A percentile compares a stretch with the other conserved stretches of the same genome.
phyloP scores from a whole-genome alignment of 2,888 invertebrate genomes.

The Aelia acuminata region DNA sequence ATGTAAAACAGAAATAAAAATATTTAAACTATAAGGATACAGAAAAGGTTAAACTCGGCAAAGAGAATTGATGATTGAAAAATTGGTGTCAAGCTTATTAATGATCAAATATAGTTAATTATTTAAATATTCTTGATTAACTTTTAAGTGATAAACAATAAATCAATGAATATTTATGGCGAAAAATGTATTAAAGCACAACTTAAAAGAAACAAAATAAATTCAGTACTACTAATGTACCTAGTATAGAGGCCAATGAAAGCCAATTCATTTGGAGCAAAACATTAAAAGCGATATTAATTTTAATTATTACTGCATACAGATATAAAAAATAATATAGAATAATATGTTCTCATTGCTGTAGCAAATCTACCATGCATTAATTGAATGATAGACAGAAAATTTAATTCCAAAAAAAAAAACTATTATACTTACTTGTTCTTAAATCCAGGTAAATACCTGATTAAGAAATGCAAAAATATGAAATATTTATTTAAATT shows the following conservation, averaged over 20 bases:
- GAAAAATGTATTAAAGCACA: too few species aligned
- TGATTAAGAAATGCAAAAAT: conserved; percentile 47
- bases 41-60: background rate
- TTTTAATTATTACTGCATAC: background rate
- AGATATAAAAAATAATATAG: background rate
- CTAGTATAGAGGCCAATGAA: too few species aligned
- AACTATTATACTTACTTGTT: conserved; percentile 23
- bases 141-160: too few species aligned
- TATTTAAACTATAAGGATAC: too few species aligned
- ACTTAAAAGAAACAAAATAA: too few species aligned
- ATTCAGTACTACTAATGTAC: too few species aligned
- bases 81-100: too few species aligned
- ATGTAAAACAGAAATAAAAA: too few species aligned
- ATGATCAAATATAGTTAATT: too few species aligned
- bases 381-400: background rate
- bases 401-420: background rate
- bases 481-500: conserved; percentile 15
- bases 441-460: conserved; percentile 52
- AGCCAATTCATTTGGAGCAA: background rate
- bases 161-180: too few species aligned
- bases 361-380: background rate
- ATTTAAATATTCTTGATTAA: too few species aligned
- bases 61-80: background rate
- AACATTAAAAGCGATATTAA: background rate
- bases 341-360: background rate